Conservation (phyloP, 2,113 vertebrate genomes). For the Noctilio leporinus region DNA sequence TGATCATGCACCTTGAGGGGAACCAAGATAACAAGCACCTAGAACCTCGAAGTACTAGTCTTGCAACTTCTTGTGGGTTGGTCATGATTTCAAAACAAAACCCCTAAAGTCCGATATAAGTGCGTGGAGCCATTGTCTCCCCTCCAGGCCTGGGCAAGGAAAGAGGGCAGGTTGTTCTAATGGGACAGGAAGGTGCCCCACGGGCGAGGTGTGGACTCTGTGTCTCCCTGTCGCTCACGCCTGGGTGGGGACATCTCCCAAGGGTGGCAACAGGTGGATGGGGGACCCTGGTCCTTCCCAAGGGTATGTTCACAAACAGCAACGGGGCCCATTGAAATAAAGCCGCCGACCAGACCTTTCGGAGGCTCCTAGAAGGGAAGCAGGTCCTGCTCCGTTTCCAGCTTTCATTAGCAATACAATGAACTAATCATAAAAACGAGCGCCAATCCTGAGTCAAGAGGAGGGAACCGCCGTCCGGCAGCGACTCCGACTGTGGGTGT, state of each 20-base stretch:
- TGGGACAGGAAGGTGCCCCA: neutral
- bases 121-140: neutral
- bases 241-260: neutral
- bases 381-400: conserved; percentile 13
- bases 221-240: accelerated
- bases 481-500: conserved; percentile 2
- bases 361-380: neutral
- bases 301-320: neutral
- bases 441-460: neutral
- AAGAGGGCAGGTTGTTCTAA: accelerated
- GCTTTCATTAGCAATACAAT: conserved; percentile 62
- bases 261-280: neutral
- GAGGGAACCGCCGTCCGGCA: neutral
- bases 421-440: conserved; percentile 66
- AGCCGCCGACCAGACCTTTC: neutral
- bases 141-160: accelerated
- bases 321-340: neutral
- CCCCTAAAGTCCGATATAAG: neutral
- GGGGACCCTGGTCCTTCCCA: neutral
- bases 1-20: neutral
- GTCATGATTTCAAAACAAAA: neutral
- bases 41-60: accelerated
- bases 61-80: neutral
- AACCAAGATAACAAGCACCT: neutral
- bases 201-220: accelerated